Conservation (phyloP, 2,113 vertebrate species). For the Myanophis thanlyinensis region DNA sequence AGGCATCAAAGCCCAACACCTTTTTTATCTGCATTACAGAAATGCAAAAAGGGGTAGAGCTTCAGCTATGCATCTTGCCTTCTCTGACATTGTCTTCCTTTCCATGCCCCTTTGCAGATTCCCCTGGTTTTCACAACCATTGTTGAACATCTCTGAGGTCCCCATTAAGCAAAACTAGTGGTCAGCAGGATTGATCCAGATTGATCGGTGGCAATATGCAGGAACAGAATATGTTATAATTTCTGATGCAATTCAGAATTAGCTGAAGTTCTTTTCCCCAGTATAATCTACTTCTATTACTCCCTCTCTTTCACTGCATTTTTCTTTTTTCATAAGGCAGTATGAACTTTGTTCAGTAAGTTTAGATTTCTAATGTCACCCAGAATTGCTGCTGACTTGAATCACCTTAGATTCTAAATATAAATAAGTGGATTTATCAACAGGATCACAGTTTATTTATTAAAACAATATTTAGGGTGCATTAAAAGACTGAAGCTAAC, state of each 20-base stretch:
- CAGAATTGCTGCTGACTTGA: background rate
- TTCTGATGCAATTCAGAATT: background rate
- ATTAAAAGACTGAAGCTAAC: background rate
- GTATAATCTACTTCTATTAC: background rate
- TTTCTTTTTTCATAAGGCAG: background rate
- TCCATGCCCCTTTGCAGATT: background rate
- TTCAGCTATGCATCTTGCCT: background rate
- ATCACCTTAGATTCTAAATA: background rate
- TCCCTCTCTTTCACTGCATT: background rate
- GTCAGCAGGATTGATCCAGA: no score
- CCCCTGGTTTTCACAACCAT: background rate
- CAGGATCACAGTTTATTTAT: background rate
- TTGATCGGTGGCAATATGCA: background rate
- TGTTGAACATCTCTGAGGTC: background rate
- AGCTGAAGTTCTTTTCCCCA: background rate
- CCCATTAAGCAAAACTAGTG: background rate
- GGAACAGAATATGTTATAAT: background rate
- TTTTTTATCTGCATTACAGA: background rate
- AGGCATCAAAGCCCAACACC: background rate
- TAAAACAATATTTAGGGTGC: background rate
- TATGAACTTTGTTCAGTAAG: background rate
- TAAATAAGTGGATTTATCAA: background rate
- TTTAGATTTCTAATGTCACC: background rate
- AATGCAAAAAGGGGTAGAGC: background rate
- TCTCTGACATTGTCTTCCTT: background rate